Evolutionary conservation across 2,113 vertebrate species (phyloP), one percentile per base, ranked within the genome.

Genomic region (Trochalopteron elliotii): DNA sequence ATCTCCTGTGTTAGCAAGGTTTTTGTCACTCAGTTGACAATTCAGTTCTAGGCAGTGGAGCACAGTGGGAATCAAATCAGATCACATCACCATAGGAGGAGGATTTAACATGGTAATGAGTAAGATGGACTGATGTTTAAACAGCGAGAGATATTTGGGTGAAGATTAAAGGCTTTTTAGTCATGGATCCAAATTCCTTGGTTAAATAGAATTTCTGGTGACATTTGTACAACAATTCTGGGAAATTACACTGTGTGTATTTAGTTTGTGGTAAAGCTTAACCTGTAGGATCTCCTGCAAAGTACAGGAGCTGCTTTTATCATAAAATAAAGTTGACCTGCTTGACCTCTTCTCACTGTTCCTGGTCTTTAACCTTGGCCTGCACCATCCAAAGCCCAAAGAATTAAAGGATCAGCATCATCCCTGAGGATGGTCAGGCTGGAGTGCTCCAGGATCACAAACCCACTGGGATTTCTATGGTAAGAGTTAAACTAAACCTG

Each of bases 151-250:
- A 15, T 86, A 72, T 72, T 86, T 72, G 17, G 67, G 45, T 28
- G 37, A 86, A 83, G 83, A 90, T 90, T 64, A 94, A 53, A 83
- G 31, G 75, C 52, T 65, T 72, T 90, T 90, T 83, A 74, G 71
- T 23, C 74, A 44, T 75, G 61, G 69, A 70, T 68, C 30, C 28
- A 55, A 87, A 81, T 56, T 89, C 35, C 10, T 83, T 63, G 50
- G 50, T 71, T 96, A 84, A 94, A 93, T 45, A 78, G 56, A 92
- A 90, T 25, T 52, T 56, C 75, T 22, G 14, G 39, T 75, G 69
- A 42, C 30, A 81, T 89, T 74, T 83, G 42, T 87, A 35, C 52
- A 59, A 49, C 55, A 81, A 55, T 89, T 89, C 80, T 77, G 61
- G 91, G 67, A 85, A 90, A 64, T 93, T 90, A 65, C 5, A 15